A percentile compares a stretch with the other conserved stretches of the same genome.
Conservation (phyloP, 2,888 invertebrate species). For the Rhynchonema sp. region DNA sequence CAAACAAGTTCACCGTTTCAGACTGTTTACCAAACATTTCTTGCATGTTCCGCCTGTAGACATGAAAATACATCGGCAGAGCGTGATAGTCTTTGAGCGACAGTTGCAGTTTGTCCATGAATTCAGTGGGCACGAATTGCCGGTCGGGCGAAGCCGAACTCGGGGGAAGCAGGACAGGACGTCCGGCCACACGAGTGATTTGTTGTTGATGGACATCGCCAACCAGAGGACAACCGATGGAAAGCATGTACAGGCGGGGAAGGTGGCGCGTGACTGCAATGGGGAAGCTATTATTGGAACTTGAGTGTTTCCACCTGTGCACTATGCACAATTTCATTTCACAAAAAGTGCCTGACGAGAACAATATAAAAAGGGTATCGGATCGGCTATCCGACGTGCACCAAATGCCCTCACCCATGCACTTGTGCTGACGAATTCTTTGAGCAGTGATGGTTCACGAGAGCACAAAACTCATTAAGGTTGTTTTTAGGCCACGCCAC, state of each 20-base stretch:
- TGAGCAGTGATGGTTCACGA: too few relatives aligned
- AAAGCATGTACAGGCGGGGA: neutral
- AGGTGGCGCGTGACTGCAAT: neutral
- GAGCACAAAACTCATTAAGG: neutral
- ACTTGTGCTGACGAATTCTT: too few relatives aligned
- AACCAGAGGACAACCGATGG: neutral
- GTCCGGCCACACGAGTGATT: neutral
- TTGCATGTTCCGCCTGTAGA: neutral
- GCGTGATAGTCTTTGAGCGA: neutral
- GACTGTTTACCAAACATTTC: neutral
- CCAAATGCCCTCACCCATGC: too few relatives aligned
- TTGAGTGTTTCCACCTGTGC: too few relatives aligned
- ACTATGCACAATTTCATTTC: too few relatives aligned
- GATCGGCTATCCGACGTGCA: too few relatives aligned
- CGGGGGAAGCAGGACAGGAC: neutral
- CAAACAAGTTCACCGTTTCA: neutral
- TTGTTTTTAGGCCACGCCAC: too few relatives aligned
- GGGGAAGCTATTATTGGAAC: too few relatives aligned
- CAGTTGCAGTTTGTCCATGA: neutral
- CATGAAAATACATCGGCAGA: neutral
- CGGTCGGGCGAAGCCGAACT: too few relatives aligned
- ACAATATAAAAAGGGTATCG: too few relatives aligned
- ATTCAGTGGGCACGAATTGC: too few relatives aligned
- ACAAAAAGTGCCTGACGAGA: too few relatives aligned
- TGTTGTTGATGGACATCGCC: neutral